Evolutionary conservation across 2,888 invertebrate species (phyloP).

Genomic region (Molanna angustata): DNA sequence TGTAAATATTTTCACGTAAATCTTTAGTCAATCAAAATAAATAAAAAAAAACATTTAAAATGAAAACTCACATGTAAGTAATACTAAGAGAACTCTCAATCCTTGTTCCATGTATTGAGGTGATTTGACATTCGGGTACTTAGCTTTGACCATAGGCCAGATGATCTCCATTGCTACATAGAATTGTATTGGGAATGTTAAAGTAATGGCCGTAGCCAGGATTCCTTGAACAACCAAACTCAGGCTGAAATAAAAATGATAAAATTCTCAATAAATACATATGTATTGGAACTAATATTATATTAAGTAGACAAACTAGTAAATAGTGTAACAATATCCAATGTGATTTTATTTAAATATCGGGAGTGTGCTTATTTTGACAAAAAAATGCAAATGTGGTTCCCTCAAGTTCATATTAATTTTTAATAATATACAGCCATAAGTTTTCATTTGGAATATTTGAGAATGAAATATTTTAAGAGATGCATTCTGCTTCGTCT

Average conservation of each 20-base stretch:
- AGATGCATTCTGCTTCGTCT: too few relatives aligned
- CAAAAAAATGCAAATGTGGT: too few relatives aligned
- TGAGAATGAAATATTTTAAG: too few relatives aligned
- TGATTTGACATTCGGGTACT: slow-evolving; percentile 54
- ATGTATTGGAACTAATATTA: too few relatives aligned
- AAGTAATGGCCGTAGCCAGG: slow-evolving; percentile 81
- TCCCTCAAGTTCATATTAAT: too few relatives aligned
- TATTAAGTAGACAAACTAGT: too few relatives aligned
- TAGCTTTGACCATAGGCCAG: slow-evolving; percentile 67
- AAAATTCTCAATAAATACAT: too few relatives aligned
- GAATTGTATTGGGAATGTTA: slow-evolving; percentile 92
- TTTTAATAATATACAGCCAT: too few relatives aligned
- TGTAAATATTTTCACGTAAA: not conserved
- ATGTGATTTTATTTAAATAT: too few relatives aligned
- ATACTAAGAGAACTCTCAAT: slow-evolving; percentile 69
- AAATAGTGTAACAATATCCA: too few relatives aligned
- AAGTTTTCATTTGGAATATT: too few relatives aligned
- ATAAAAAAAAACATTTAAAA: slow-evolving; percentile 12
- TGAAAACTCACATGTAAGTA: slow-evolving; percentile 74
- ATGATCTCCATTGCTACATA: slow-evolving; percentile 91
- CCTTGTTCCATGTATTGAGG: slow-evolving; percentile 64
- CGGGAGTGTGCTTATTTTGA: too few relatives aligned
- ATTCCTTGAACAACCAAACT: slow-evolving; percentile 80
- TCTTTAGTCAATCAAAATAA: not conserved
- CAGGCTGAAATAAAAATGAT: slow-evolving; percentile 60